Conservation (phyloP, 2,888 invertebrate species). For the Lithodes maja region DNA sequence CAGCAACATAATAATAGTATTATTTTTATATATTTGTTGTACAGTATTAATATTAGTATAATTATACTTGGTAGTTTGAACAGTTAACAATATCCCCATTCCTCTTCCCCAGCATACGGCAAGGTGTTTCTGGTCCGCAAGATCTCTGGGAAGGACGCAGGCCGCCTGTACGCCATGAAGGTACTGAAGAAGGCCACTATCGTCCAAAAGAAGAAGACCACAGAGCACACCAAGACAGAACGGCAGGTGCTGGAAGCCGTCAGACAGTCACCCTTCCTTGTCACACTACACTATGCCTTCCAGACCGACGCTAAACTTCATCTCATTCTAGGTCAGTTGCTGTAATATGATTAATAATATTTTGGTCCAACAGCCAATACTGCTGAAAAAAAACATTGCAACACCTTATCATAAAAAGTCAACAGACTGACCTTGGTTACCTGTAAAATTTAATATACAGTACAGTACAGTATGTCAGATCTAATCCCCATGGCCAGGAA, state of each 20-base stretch:
- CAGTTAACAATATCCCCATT: neutral
- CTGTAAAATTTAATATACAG: no score
- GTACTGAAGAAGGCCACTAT: slow-evolving; percentile 96
- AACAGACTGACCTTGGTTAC: no score
- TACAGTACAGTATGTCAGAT: no score
- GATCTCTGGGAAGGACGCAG: slow-evolving; percentile 86
- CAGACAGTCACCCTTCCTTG: slow-evolving; percentile 94
- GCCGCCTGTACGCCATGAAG: slow-evolving; percentile 97
- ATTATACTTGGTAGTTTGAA: neutral
- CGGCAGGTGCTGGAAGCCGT: slow-evolving; percentile 97
- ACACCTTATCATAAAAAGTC: no score
- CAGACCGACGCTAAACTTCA: slow-evolving; percentile 97
- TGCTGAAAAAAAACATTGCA: no score
- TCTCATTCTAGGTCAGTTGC: slow-evolving; percentile 90
- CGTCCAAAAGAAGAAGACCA: slow-evolving; percentile 94
- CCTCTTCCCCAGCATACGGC: slow-evolving; percentile 82
- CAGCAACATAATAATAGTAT: no score
- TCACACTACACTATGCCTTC: slow-evolving; percentile 98
- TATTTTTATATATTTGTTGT: no score
- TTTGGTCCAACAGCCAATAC: neutral
- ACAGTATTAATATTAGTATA: no score
- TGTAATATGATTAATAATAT: neutral
- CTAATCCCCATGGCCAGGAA: no score
- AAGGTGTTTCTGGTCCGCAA: slow-evolving; percentile 97
- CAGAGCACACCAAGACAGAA: slow-evolving; percentile 98